Evolutionary conservation across 2,113 vertebrate genomes (phyloP).

Genomic region (Callaeas wilsoni): DNA sequence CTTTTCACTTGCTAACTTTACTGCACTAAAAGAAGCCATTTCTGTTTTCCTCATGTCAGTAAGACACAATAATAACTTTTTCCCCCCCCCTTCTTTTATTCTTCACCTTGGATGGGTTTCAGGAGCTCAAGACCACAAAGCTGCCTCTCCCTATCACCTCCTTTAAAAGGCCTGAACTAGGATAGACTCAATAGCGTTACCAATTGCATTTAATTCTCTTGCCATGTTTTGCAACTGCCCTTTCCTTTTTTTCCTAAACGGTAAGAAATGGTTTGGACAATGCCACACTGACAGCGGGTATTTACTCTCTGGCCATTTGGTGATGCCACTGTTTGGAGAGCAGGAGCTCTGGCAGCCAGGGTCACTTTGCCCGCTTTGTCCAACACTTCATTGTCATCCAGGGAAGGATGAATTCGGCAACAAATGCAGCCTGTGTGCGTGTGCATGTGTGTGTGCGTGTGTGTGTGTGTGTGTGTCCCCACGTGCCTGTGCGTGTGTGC

Average conservation of each 20-base stretch:
- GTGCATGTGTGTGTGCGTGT: neutral
- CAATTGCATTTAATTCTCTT: neutral
- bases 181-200: neutral
- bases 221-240: neutral
- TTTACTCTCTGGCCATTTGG: conserved; percentile 23
- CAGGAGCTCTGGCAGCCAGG: conserved; percentile 50
- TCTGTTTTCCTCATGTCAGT: neutral
- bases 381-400: conserved; percentile 69
- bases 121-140: neutral
- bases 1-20: conserved; percentile 61
- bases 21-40: neutral
- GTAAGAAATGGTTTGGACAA: neutral
- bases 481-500: neutral
- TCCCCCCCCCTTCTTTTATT: neutral
- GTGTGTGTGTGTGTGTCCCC: neutral
- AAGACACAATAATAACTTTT: neutral
- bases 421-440: conserved; percentile 34
- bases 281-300: neutral
- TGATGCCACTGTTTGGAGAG: conserved; percentile 41
- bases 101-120: neutral
- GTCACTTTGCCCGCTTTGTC: conserved; percentile 54
- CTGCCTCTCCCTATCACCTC: neutral
- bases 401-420: conserved; percentile 74
- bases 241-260: neutral
- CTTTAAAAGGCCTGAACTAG: neutral